Base-by-base conservation (phyloP, 2,888 invertebrate genomes). In the Penaeus monodon region DNA sequence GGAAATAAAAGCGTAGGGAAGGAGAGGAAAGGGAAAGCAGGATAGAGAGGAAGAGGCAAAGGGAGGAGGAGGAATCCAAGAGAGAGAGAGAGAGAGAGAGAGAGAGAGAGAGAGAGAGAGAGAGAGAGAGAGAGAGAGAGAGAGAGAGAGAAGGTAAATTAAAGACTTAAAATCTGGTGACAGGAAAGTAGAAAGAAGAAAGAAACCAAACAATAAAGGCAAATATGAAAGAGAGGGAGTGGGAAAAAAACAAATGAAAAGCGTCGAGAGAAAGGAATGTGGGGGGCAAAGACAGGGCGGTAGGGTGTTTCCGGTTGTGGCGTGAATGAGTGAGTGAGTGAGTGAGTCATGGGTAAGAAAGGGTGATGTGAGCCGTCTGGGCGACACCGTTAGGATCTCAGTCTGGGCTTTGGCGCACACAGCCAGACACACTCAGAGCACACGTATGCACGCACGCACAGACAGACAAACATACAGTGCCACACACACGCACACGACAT, bases 261-360 rank as follows among this genome's bases (percentile, higher is more conserved):
- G 7, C 12, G 14, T 22, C 33, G 44, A 22, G 33, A 44, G 33
- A 44, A 29, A 33, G 20, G 74, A 38, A 38, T 22, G 14, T 73
- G 22, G 73, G 29, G n/a, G 33, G 10, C 20, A 29, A 10, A 24
- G 24, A 44, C 2, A 24, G 33, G 74, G 12, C 22, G 74, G 33
- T 74, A 57, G 14, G 33, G 12, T 74, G 74, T 24, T 74, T 33
- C 29, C 44, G 74, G 27, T 78, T 27, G 57, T 78, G 78, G 27
- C 27, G 49, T n/a, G 38, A 57, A 29, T 78, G 49, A 49, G 57
- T 57, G 57, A 57, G 57, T 49, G 49, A 49, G 49, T 57, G 57
- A 57, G 57, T 78, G 78, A 49, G 20, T 24, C 17, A 29, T n/a
- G 78, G 44, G 57, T 78, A n/a, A 78, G 57, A 57, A 78, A 77